Conservation (phyloP, 2,888 invertebrate species). For the Calliopum simillimum region DNA sequence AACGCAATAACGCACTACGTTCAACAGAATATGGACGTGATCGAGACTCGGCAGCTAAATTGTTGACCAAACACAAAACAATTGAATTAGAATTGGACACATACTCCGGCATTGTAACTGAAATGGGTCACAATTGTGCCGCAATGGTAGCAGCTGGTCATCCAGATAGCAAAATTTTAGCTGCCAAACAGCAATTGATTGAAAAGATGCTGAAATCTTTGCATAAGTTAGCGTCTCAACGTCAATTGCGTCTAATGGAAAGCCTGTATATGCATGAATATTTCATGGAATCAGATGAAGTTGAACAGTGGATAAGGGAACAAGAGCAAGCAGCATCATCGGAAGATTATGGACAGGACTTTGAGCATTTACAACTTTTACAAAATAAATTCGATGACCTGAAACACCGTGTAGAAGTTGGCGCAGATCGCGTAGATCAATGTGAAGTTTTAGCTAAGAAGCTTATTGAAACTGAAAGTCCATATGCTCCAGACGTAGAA, state of each 20-base stretch:
- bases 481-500: conserved; percentile 87
- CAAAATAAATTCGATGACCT: conserved; percentile 94
- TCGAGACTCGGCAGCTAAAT: conserved; percentile 89
- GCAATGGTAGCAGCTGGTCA: conserved; percentile 84
- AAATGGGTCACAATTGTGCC: conserved; percentile 90
- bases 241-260: conserved; percentile 90
- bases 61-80: conserved; percentile 95
- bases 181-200: conserved; percentile 79
- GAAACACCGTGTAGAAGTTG: conserved; percentile 89
- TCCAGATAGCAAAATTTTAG: conserved; percentile 85
- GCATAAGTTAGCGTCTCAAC: conserved; percentile 81
- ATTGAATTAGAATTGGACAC: conserved; percentile 91
- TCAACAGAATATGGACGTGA: conserved; percentile 92
- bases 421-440: conserved; percentile 89
- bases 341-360: conserved; percentile 95
- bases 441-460: conserved; percentile 92
- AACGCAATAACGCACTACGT: conserved; percentile 83
- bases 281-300: conserved; percentile 87
- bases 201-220: conserved; percentile 83
- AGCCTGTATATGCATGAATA: conserved; percentile 92
- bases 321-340: conserved; percentile 89
- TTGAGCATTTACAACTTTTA: conserved; percentile 86
- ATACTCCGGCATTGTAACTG: conserved; percentile 89
- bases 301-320: conserved; percentile 93
- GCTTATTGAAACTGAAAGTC: conserved; percentile 85